Evolutionary conservation across 2,888 invertebrate genomes (phyloP).

Genomic region (Drosophila prolongata): DNA sequence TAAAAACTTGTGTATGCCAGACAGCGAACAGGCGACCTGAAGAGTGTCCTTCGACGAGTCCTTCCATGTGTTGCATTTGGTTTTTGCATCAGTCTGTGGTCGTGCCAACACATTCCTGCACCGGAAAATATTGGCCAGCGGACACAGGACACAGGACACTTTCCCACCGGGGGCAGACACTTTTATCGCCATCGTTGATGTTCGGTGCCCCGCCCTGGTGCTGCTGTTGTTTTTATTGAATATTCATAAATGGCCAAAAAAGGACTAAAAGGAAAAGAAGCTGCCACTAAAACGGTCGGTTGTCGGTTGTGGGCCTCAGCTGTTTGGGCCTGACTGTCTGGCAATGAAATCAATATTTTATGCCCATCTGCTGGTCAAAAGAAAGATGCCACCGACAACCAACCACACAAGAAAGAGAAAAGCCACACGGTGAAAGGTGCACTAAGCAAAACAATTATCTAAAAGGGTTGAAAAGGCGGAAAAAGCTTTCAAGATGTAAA

Average conservation of each 20-base stretch:
- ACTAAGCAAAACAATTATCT: background rate
- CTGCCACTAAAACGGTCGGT: slow-evolving; percentile 7
- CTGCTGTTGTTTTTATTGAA: slow-evolving; percentile 79
- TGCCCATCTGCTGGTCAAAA: slow-evolving; percentile 44
- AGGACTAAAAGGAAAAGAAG: background rate
- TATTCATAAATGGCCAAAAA: slow-evolving; percentile 81
- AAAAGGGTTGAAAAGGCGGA: too few species aligned
- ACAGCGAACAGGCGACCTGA: slow-evolving; percentile 1
- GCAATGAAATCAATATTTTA: slow-evolving; percentile 77
- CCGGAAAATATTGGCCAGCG: slow-evolving; percentile 29
- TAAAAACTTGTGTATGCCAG: slow-evolving; percentile 63
- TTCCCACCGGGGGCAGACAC: slow-evolving; percentile 68
- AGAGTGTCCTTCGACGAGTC: background rate
- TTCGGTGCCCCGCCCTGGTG: slow-evolving; percentile 12
- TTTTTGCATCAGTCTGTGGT: slow-evolving; percentile 38
- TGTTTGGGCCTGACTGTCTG: slow-evolving; percentile 35
- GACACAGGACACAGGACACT: slow-evolving; percentile 11
- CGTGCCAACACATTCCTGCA: slow-evolving; percentile 15
- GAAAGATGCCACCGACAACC: background rate
- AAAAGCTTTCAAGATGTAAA: too few species aligned
- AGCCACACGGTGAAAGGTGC: background rate
- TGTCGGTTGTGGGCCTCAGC: slow-evolving; percentile 14
- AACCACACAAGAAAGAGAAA: background rate
- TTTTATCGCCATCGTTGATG: slow-evolving; percentile 75
- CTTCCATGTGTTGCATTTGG: slow-evolving; percentile 43